phyloP scores from a whole-genome alignment of 2,888 invertebrate genomes.

The Cosmopolites sordidus region DNA sequence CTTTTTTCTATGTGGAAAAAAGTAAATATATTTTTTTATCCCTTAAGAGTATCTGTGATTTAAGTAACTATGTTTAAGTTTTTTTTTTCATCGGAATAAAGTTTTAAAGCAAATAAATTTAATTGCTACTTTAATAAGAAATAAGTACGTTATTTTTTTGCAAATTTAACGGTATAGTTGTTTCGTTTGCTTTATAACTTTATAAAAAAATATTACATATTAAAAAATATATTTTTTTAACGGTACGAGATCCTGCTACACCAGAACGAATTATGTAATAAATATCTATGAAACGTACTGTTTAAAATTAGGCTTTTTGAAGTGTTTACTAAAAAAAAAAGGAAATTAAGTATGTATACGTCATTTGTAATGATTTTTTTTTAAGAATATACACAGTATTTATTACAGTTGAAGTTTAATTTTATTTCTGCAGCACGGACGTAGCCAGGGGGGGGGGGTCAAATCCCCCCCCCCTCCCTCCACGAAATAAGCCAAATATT shows the following conservation, averaged over 20 bases:
- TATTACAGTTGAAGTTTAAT: too few relatives aligned
- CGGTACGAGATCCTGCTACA: not conserved
- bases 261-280: not conserved
- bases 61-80: constrained; percentile 12
- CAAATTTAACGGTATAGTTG: too few relatives aligned
- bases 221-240: too few relatives aligned
- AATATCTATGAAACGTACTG: not conserved
- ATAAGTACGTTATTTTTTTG: too few relatives aligned
- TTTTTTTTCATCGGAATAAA: not conserved
- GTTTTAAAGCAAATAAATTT: not conserved
- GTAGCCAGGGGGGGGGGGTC: too few relatives aligned
- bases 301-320: constrained; percentile 7
- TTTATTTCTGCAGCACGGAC: too few relatives aligned
- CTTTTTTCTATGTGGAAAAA: not conserved
- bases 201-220: not conserved
- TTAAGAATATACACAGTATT: constrained; percentile 23
- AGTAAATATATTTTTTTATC: not conserved
- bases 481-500: too few relatives aligned
- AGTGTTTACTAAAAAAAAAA: constrained; percentile 1
- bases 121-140: too few relatives aligned
- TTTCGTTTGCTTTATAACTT: not conserved
- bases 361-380: constrained; percentile 10
- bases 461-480: too few relatives aligned
- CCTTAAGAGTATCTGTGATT: constrained; percentile 13
- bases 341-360: constrained; percentile 15